Percentiles rank a stretch among this genome's conserved stretches.
phyloP scores from a whole-genome alignment of 2,888 invertebrate species.

The Pristionchus entomophagus region DNA sequence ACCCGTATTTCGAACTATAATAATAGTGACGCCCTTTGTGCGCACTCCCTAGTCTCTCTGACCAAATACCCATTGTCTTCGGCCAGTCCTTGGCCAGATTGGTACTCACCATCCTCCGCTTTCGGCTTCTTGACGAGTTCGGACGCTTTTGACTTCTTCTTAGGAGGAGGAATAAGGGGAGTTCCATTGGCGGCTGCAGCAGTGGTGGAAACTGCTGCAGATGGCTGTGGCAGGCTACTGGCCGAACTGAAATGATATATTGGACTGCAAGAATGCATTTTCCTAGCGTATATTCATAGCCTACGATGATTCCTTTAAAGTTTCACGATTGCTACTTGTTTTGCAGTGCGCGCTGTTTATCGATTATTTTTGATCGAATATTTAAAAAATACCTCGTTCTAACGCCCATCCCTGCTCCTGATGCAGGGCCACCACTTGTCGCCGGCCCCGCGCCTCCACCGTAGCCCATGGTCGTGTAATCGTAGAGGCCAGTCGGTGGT shows the following conservation, averaged over 20 bases:
- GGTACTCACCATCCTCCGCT: background rate
- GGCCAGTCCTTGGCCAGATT: no score
- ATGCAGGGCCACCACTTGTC: background rate
- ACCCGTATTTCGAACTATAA: no score
- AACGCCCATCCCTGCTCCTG: background rate
- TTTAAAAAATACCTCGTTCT: constrained; percentile 8
- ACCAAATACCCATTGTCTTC: no score
- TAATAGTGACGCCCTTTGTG: no score
- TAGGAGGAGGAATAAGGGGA: background rate
- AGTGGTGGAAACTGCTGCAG: background rate
- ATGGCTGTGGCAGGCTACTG: background rate
- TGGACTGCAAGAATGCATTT: background rate
- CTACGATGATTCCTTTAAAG: no score
- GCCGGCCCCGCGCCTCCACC: no score
- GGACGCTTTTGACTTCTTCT: no score
- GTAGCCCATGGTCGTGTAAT: background rate
- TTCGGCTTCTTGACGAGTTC: background rate
- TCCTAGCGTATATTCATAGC: background rate
- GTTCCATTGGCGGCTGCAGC: background rate
- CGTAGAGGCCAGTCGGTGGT: background rate
- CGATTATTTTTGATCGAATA: background rate
- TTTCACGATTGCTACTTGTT: no score
- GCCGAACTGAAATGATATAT: background rate
- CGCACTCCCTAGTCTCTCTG: no score
- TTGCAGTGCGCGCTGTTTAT: no score